Base-by-base conservation (phyloP, 1,140 invertebrate genomes). In the Macrobrachium rosenbergii region DNA sequence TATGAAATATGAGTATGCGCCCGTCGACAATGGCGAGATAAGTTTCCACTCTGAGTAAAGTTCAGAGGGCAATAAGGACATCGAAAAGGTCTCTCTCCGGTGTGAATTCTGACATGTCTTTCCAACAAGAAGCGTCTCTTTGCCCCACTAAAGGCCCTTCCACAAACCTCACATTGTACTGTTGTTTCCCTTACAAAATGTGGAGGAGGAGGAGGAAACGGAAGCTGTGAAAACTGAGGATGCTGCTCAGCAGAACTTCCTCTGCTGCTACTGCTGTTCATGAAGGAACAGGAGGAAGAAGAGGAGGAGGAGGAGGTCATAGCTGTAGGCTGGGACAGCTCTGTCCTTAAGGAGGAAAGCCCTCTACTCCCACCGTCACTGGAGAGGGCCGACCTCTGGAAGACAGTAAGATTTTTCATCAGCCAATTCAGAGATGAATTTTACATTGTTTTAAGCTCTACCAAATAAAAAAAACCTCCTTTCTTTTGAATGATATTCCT, bases 11-110 rank as follows among this genome's bases (percentile, higher is more conserved):
- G 85, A 8, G 77, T 81, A 52, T 89, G 88, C n/a, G 87, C 88
- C 52, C 82, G 75, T 60, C 86, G 84, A 23, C 82, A 67, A 69
- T 89, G 88, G 12, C 88, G 85, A 19, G 80, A 52, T 19, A 89
- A 75, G 59, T 87, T 89, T 60, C 85, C 85, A 81, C 86, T 87
- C 64, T 89, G 88, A 43, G 58, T 88, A 58, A 87, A 86, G 7
- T 82, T 80, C 60, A 93, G 92, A 2, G 94, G 94, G 92, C 98
- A 99, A 58, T 97, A 95, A 21, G 93, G 93, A 91, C 98, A 99
- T 89, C 95, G 95, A 92, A 98, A 99, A 0, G 98, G 98, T 90
- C 98, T 98, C 91, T 98, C 97, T 17, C 97, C 97, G 2, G 89
- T 90, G 81, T 90, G 89, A 62, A 67, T 89, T 37, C 89, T 76